Percentiles rank a stretch among this genome's conserved stretches.
phyloP scores from a whole-genome alignment of 2,113 vertebrate species.

The Nannospalax galili region DNA sequence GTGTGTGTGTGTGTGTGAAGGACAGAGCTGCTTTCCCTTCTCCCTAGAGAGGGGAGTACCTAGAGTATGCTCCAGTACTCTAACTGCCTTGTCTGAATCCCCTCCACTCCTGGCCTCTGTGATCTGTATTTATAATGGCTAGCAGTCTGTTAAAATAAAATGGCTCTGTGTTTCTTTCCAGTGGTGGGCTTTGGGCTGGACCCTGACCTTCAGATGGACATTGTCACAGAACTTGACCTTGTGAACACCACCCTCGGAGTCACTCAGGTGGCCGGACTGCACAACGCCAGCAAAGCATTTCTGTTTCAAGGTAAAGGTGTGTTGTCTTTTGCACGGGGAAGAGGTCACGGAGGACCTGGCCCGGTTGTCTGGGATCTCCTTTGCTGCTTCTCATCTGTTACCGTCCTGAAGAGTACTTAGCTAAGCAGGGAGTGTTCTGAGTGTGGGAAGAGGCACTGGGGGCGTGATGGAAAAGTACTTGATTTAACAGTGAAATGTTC shows the following conservation, averaged over 20 bases:
- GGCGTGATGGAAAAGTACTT: neutral
- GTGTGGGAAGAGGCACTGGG: neutral
- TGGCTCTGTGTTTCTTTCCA: conserved; percentile 77
- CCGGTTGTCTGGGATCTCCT: neutral
- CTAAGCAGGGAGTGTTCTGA: neutral
- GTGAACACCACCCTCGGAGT: conserved; percentile 94
- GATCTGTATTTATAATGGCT: neutral
- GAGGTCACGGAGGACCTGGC: neutral
- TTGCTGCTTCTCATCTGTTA: neutral
- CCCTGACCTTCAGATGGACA: conserved; percentile 94
- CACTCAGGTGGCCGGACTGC: conserved; percentile 94
- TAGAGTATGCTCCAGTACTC: neutral
- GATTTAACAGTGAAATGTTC: neutral
- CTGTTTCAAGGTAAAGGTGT: conserved; percentile 93
- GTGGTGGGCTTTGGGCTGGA: conserved; percentile 93
- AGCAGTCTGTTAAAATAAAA: conserved; percentile 69
- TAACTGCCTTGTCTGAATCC: neutral
- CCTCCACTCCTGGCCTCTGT: neutral
- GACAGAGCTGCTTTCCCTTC: neutral
- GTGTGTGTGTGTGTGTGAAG: neutral
- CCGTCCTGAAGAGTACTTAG: neutral
- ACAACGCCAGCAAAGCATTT: conserved; percentile 96
- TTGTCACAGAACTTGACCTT: conserved; percentile 94
- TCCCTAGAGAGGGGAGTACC: neutral
- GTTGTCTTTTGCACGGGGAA: neutral